Evolutionary conservation across 2,113 vertebrate genomes (phyloP), one percentile per base, ranked within the genome.

Genomic region (Paramisgurnus dabryanus): DNA sequence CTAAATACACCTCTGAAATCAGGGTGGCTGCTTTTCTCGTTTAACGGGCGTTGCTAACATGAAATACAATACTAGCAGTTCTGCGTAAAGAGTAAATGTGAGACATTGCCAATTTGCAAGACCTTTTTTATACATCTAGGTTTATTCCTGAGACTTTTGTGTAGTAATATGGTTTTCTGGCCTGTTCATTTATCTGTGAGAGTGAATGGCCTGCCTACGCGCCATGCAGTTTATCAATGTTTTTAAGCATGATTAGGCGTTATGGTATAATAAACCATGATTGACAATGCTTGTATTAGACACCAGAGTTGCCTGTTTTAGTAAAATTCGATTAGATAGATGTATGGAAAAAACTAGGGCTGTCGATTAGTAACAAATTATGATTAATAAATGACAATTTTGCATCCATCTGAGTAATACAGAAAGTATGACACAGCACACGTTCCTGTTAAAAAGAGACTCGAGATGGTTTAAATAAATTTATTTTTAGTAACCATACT

Each of bases 1-100:
- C 84, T 82, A 81, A 85, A 85, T 78, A 64, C 67, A 74, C 76
- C 45, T 66, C 57, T 41, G 70, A 69, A 67, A 39, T 49, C 53
- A 80, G 41, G 67, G 40, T 55, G 47, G 58, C 67, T 71, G 61
- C 50, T 72, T 34, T 49, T 53, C 11, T 9, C 55, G 6, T 53
- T 70, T 53, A 34, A 2, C 47, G 22, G 22, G 12, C 67, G 4
- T 17, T 22, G 53, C 27, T 55, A 12, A 50, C 68, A 55, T 47
- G 47, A 55, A 55, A 71, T 71, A 22, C 49, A 22, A 22, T 22
- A 22, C 22, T 22, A 22, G 22, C 22, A 34, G 27, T 2, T 34
- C 27, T 34, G 27, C 27, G 27, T 34, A 34, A 34, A 34, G 27
- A 34, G 27, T 34, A 34, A 34, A 34, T 34, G 27, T 34, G 27